A percentile compares a stretch with the other conserved stretches of the same genome.
Evolutionary conservation across 1,140 invertebrate species (phyloP).

Genomic region (Papilio xuthus): DNA sequence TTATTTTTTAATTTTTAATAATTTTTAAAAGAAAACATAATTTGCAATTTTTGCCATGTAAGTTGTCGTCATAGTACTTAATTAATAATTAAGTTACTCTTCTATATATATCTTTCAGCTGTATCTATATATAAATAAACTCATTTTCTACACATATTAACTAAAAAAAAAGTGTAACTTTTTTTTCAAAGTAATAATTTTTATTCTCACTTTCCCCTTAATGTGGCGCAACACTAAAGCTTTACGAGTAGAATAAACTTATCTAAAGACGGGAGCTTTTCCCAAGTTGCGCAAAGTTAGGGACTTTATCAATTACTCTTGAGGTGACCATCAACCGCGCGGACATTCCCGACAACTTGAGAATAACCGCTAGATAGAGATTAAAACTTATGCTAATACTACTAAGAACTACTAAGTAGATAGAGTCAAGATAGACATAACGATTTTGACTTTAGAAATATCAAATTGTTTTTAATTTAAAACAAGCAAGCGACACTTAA

Average conservation of each 20-base stretch:
- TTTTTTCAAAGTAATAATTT: not conserved
- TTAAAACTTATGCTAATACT: not conserved
- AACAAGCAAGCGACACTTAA: too few species aligned
- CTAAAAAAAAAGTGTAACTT: not conserved
- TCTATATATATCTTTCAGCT: too few species aligned
- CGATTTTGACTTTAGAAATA: too few species aligned
- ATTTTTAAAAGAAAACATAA: too few species aligned
- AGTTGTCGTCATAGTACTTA: too few species aligned
- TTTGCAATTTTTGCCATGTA: too few species aligned
- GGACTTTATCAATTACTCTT: slow-evolving; percentile 30
- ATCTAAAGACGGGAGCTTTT: not conserved
- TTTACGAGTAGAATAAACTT: not conserved
- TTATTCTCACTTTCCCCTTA: not conserved
- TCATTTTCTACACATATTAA: not conserved
- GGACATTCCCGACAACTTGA: slow-evolving; percentile 15
- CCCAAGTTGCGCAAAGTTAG: slow-evolving; percentile 26
- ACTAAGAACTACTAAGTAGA: not conserved
- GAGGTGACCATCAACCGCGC: not conserved
- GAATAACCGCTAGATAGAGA: not conserved
- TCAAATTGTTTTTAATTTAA: too few species aligned
- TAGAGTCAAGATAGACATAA: not conserved
- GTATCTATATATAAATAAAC: too few species aligned
- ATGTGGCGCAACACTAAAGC: not conserved
- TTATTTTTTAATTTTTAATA: too few species aligned
- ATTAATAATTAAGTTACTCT: too few species aligned